These are phyloP conservation scores for Anhinga anhinga DNA, from an alignment of 2,113 vertebrate species.

Conservation along the genomic window DNA sequence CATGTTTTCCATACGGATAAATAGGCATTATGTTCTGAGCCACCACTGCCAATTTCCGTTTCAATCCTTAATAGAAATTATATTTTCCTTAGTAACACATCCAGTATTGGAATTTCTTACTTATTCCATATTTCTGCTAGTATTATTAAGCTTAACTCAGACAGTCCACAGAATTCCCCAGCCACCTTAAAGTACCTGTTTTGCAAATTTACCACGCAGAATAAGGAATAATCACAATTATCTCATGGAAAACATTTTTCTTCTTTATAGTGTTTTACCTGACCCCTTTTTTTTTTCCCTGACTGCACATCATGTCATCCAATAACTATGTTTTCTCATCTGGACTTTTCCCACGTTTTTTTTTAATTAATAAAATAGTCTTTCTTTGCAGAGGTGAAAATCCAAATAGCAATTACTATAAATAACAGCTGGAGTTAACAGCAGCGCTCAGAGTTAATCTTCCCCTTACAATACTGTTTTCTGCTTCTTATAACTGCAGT, in stretches of 20 bases:
- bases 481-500: background rate
- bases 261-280: background rate
- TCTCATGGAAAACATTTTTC: background rate
- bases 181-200: background rate
- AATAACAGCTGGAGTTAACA: background rate
- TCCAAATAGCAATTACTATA: background rate
- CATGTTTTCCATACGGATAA: slow-evolving; percentile 59
- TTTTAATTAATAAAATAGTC: background rate
- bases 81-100: slow-evolving; percentile 20
- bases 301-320: background rate
- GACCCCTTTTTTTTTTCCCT: background rate
- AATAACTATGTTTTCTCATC: background rate
- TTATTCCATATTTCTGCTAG: background rate
- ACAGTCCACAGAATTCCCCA: background rate
- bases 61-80: background rate
- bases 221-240: background rate
- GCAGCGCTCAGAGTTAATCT: background rate
- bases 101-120: slow-evolving; percentile 17
- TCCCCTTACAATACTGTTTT: background rate
- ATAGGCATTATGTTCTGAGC: slow-evolving; percentile 61
- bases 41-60: slow-evolving; percentile 14
- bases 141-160: background rate
- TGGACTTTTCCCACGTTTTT: background rate
- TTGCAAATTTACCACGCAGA: background rate
- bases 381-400: background rate